Evolutionary conservation across 64 coral and sea anemone genomes (phyloP).

Genomic region (Montipora capricornis): DNA sequence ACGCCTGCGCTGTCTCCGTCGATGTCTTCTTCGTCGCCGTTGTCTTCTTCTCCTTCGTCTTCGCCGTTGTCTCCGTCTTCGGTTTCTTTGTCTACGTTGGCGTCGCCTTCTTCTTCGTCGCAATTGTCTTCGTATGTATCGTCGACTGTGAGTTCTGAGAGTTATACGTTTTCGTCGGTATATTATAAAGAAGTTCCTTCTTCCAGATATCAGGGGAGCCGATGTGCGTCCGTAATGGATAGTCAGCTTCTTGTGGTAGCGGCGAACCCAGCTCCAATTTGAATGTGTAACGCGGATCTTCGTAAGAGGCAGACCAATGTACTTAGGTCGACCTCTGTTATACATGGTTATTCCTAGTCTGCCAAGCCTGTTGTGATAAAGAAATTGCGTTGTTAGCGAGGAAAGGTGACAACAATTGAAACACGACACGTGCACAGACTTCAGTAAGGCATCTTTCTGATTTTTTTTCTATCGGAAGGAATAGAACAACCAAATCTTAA

Average conservation of each 20-base stretch:
- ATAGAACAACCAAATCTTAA: no score
- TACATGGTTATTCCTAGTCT: constrained; percentile 1
- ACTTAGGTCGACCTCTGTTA: background rate
- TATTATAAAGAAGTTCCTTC: background rate
- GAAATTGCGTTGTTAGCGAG: background rate
- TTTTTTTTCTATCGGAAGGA: no score
- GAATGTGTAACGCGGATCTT: background rate
- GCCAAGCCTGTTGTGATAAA: background rate
- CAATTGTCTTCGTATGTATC: background rate
- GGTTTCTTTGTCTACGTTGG: background rate
- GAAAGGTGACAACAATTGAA: background rate
- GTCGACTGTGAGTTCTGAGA: constrained; percentile 18
- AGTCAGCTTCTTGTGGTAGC: background rate
- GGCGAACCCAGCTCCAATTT: background rate
- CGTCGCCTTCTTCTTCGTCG: background rate
- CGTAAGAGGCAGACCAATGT: background rate
- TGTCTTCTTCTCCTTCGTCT: background rate
- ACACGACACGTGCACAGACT: background rate
- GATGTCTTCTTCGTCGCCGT: constrained; percentile 8
- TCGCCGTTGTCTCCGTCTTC: background rate
- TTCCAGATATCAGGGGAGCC: background rate
- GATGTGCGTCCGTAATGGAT: background rate
- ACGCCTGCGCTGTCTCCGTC: constrained; percentile 6
- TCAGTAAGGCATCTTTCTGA: no score
- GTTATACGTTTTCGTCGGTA: background rate